These are phyloP conservation scores for Pseudomyrmex flavicornis DNA, from an alignment of 1,140 invertebrate genomes.

Conservation along the genomic window DNA sequence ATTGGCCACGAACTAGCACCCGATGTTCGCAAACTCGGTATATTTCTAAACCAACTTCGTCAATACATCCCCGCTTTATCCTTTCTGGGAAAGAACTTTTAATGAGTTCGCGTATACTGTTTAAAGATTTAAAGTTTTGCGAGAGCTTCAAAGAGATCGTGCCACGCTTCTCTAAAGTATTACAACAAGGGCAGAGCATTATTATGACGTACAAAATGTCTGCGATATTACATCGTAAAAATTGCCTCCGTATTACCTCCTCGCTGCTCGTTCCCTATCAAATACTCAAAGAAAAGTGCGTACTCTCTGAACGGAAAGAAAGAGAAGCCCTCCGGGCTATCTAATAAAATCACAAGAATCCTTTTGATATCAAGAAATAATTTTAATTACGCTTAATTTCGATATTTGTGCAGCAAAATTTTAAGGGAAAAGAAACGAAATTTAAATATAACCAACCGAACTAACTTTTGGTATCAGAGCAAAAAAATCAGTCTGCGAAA, in stretches of 20 bases:
- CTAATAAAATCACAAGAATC: not conserved
- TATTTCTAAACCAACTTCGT: slow-evolving; percentile 62
- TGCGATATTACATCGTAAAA: slow-evolving; percentile 61
- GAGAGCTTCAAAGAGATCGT: slow-evolving; percentile 60
- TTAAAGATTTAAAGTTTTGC: slow-evolving; percentile 65
- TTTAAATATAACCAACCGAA: slow-evolving; percentile 3
- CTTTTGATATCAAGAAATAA: slow-evolving; percentile 27
- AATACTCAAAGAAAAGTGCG: slow-evolving; percentile 53
- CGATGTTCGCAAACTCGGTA: slow-evolving; percentile 55
- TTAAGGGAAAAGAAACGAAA: not conserved
- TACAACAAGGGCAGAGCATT: slow-evolving; percentile 44
- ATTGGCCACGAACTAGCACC: slow-evolving; percentile 50
- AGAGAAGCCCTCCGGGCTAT: not conserved
- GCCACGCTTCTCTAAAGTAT: slow-evolving; percentile 59
- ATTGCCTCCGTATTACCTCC: slow-evolving; percentile 56
- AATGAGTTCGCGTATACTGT: slow-evolving; percentile 63
- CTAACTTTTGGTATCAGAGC: not conserved
- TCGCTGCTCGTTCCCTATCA: slow-evolving; percentile 43
- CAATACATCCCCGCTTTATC: slow-evolving; percentile 59
- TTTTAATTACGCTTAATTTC: slow-evolving; percentile 3
- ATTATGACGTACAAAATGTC: slow-evolving; percentile 58
- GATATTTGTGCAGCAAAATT: not conserved
- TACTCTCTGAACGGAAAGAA: not conserved
- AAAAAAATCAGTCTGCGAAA: not conserved
- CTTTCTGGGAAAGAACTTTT: slow-evolving; percentile 60